Evolutionary conservation across 2,888 invertebrate genomes (phyloP), one percentile per base, ranked within the genome.

Genomic region (Cryptus viduatorius): DNA sequence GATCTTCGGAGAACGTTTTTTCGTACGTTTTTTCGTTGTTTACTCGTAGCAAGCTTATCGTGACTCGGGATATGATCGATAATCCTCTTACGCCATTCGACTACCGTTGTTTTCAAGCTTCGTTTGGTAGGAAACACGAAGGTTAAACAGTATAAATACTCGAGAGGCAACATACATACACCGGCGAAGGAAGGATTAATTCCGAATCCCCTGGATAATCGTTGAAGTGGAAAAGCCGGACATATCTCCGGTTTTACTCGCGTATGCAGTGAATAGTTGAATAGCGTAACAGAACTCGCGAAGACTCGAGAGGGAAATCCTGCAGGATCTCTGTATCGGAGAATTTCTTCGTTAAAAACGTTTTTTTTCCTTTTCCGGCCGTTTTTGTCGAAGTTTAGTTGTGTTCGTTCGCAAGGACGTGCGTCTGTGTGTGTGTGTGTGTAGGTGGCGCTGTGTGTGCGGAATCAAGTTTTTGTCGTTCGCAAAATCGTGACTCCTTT

Each of bases 151-250:
- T 8, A 37, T 37, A 37, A 37, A 29, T 31, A 31, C n/a, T 31
- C n/a, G 24, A 31, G 31, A 61, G 24, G 59, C 31, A n/a, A 61
- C 29, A 3, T n/a, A 61, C 14, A 24, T 29, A 0, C n/a, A 0
- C 3, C 37, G 0, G 37, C 1, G 37, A 37, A 7, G 37, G 37
- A 1, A 29, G 78, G 78, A 82, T 78, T 78, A 78, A 69, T 73
- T 44, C 5, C 37, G 19, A 73, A 79, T 73, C 73, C 67, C 44
- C 68, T 68, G 59, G 68, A 71, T 82, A 44, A 29, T 16, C 71
- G 42, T 29, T 10, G 65, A 44, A 71, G 53, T 50, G 37, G 31
- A 44, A 75, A 48, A 64, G 50, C 61, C 50, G 16, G 61, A 31
- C 68, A 14, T 37, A 4, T 37, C 37, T 10, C 37, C 53, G 50